Conservation (phyloP, 1,140 invertebrate genomes). For the Drosophila arawakana region DNA sequence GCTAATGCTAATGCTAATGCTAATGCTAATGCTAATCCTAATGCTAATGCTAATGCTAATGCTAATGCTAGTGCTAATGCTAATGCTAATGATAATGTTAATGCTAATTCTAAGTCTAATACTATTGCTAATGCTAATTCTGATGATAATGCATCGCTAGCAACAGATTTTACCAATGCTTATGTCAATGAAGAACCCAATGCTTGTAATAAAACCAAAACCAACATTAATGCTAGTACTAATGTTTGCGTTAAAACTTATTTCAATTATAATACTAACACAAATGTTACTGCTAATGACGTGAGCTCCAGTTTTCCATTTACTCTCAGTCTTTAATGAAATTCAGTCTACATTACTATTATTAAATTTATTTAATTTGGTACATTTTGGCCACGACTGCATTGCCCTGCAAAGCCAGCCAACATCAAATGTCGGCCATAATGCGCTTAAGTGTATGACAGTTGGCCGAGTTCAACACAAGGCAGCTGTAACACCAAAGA, state of each 20-base stretch:
- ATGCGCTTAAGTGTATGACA: conserved; percentile 50
- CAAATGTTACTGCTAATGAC: too few species aligned
- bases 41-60: neutral
- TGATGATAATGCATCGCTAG: neutral
- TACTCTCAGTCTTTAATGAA: neutral
- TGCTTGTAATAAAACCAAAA: too few species aligned
- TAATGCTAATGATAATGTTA: neutral
- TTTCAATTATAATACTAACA: neutral
- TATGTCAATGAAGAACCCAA: neutral
- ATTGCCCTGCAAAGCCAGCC: conserved; percentile 5
- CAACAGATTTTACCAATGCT: neutral
- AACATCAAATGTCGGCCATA: conserved; percentile 33
- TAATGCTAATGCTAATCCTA: neutral
- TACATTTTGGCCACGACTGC: conserved; percentile 4
- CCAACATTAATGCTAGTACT: too few species aligned
- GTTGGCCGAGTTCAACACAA: conserved; percentile 9
- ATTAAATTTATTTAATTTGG: conserved; percentile 41
- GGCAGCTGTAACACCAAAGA: conserved; percentile 22
- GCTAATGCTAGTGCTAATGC: neutral
- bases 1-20: neutral
- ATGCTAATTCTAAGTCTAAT: neutral
- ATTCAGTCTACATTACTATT: neutral
- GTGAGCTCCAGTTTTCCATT: too few species aligned
- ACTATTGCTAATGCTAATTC: neutral
- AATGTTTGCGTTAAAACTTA: neutral